These are phyloP conservation scores for Lepidurus apus DNA, from an alignment of 1,140 invertebrate genomes.

Conservation along the genomic window DNA sequence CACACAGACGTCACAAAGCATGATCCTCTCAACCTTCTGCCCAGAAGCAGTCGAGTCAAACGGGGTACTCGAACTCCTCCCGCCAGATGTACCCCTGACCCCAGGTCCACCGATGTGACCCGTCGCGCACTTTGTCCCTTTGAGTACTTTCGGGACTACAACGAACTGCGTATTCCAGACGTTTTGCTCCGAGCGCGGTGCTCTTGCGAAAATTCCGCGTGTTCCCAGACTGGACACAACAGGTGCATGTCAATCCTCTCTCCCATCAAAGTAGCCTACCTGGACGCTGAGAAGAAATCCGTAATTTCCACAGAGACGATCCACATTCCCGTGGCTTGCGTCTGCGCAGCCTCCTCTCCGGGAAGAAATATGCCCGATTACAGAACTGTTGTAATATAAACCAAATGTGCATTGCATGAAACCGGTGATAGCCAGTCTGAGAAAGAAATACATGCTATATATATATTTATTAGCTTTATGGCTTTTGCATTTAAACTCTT, in stretches of 20 bases:
- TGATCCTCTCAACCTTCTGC: not conserved
- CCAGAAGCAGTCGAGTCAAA: not conserved
- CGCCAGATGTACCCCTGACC: constrained; percentile 21
- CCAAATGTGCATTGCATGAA: not conserved
- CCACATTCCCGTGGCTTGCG: constrained; percentile 32
- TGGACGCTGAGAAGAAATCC: constrained; percentile 13
- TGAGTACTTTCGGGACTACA: constrained; percentile 27
- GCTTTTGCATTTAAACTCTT: too few species aligned
- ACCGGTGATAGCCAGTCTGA: not conserved
- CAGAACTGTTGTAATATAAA: constrained; percentile 27
- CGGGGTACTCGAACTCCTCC: not conserved
- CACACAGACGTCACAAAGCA: not conserved
- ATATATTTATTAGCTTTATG: not conserved
- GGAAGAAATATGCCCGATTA: constrained; percentile 28
- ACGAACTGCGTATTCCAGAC: constrained; percentile 26
- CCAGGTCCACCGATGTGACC: constrained; percentile 24
- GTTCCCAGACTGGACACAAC: constrained; percentile 23
- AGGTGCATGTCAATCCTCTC: constrained; percentile 19
- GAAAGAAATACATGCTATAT: not conserved
- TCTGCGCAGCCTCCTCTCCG: constrained; percentile 27
- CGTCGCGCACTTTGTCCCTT: constrained; percentile 27
- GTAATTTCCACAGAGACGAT: constrained; percentile 30
- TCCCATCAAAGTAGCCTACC: constrained; percentile 31
- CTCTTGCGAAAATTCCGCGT: constrained; percentile 27
- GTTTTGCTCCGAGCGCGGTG: constrained; percentile 26